Base-by-base conservation (phyloP, 2,113 vertebrate genomes). In the Oxygymnocypris stewartii region DNA sequence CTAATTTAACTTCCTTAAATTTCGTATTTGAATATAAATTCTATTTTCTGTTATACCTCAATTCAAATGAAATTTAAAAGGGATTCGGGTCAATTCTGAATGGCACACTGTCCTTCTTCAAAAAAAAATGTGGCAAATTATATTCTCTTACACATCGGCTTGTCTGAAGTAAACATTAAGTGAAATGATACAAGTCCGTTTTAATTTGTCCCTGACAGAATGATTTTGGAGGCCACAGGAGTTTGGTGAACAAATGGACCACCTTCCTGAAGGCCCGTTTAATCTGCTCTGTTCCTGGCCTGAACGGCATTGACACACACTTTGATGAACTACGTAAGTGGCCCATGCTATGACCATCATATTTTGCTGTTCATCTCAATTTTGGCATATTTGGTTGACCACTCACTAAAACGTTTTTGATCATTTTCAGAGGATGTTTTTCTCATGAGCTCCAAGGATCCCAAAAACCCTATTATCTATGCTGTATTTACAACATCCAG, bases 191-290 rank as follows among this genome's bases (percentile, higher is more conserved):
- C 25, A 54, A 51, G 47, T 28, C n/a, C 3, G 6, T 65, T 44
- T 89, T 73, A 44, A 83, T 77, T n/a, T 88, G 23, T 92, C 10
- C 88, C 87, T 91, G 73, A 85, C 94, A 99, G 98, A 99, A 99
- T 89, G 98, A 99, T 86, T 96, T 99, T 44, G 98, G 98, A 54
- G 98, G 98, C 7, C 98, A 99, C 93, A 95, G 98, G 89, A 99
- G 98, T 90, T 95, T 99, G 67, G 97, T 99, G 40, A 99, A 99
- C 91, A 99, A 99, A 89, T 99, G 98, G 98, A 99, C 98, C 6
- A 99, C 98, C 14, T 99, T 99, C 87, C 92, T 99, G 35, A 99
- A 99, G 92, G 97, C 98, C 13, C 96, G 98, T 5, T 94, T 99
- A 8, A 93, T 99, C 90, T 99, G 98, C 88, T 98, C 98, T 0